Base-by-base conservation (phyloP, 2,113 vertebrate genomes). In the Pangasianodon hypophthalmus region DNA sequence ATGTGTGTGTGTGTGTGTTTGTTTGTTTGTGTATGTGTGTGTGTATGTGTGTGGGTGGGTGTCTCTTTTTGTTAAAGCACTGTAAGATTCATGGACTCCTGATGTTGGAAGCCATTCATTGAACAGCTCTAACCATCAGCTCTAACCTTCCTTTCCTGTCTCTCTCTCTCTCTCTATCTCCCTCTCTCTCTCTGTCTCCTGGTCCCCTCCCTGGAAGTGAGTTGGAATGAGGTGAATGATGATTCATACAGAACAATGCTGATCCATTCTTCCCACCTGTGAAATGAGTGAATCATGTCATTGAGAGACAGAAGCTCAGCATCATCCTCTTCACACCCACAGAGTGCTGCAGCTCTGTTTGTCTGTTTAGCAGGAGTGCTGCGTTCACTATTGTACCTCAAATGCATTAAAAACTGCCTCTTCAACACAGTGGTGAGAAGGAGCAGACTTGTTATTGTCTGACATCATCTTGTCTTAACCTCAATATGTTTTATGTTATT, bases 261-360 rank as follows among this genome's bases (percentile, higher is more conserved):
- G 62, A 82, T 83, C 71, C 62, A 50, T 85, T 62, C 37, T 48
- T 91, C 75, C 84, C 80, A 83, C 87, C 83, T 54, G 80, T 37
- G n/a, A 56, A 46, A 29, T 58, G 46, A 71, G 56, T 88, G 50
- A 69, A 73, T 88, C 81, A 84, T 88, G 50, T 75, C 52, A 84
- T 71, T 82, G 62, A 84, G 80, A 75, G 64, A 73, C 80, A 84
- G 81, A 75, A 88, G 48, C 16, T 88, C 64, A 32, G 69, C 80
- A 58, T 75, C 58, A 73, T 73, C 18, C 81, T 88, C 64, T 46
- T 84, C 81, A 84, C 64, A 32, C 67, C 62, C 60, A 84, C 69
- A 44, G 19, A 69, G 48, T 56, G 62, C n/a, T 19, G n/a, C 14
- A 88, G 79, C 19, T 44, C 50, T 54, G 50, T 41, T 56, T 84